phyloP scores from a whole-genome alignment of 2,888 invertebrate genomes.

The Dioctria linearis region DNA sequence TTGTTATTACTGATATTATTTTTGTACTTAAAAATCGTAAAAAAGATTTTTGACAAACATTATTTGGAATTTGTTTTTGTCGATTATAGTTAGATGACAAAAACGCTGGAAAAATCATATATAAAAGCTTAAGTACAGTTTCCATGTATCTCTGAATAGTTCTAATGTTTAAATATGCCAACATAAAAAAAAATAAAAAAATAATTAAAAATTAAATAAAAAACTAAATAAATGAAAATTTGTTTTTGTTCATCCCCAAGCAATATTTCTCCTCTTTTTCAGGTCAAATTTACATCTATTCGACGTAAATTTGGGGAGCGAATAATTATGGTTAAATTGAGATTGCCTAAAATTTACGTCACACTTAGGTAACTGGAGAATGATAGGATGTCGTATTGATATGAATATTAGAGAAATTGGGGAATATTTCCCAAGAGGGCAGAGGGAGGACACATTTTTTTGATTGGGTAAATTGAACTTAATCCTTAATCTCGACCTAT shows the following conservation, averaged over 20 bases:
- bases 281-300: no score
- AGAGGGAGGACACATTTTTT: no score
- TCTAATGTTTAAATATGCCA: slow-evolving; percentile 33
- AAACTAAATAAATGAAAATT: background rate
- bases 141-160: slow-evolving; percentile 47
- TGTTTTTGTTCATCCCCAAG: background rate
- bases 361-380: no score
- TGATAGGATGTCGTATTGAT: no score
- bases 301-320: no score
- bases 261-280: background rate
- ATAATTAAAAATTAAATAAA: background rate
- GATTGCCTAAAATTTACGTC: no score
- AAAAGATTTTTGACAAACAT: background rate
- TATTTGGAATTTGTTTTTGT: slow-evolving; percentile 17
- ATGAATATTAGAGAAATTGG: no score
- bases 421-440: no score
- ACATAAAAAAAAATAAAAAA: slow-evolving; percentile 16
- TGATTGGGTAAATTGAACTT: no score
- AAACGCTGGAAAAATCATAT: background rate
- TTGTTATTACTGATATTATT: slow-evolving; percentile 30
- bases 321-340: no score
- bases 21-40: slow-evolving; percentile 45
- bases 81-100: background rate
- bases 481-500: no score
- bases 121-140: slow-evolving; percentile 12